phyloP scores from a whole-genome alignment of 2,797 vertebrate species.

The Alfaro cultratus region DNA sequence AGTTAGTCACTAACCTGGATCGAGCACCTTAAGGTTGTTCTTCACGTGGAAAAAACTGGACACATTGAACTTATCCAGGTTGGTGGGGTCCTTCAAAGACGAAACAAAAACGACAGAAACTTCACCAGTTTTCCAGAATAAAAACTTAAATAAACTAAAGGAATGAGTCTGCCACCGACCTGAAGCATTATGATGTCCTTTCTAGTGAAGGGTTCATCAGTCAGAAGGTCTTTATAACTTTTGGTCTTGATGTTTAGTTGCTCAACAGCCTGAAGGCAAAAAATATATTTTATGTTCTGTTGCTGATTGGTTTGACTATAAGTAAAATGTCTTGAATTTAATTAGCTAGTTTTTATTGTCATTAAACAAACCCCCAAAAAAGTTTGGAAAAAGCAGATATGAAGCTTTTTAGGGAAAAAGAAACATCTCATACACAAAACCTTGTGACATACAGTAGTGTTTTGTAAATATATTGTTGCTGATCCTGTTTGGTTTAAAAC shows the following conservation, averaged over 20 bases:
- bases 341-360: background rate
- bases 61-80: slow-evolving; percentile 98
- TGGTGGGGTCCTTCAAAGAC: slow-evolving; percentile 88
- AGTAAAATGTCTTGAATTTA: background rate
- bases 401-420: background rate
- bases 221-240: slow-evolving; percentile 92
- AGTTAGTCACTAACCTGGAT: slow-evolving; percentile 83
- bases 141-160: background rate
- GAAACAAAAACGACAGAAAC: background rate
- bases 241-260: slow-evolving; percentile 97
- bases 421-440: background rate
- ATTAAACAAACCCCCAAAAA: background rate
- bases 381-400: background rate
- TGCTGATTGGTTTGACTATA: background rate
- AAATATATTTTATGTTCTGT: background rate
- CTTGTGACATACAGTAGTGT: background rate
- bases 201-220: slow-evolving; percentile 90
- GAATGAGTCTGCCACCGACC: slow-evolving; percentile 67
- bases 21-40: slow-evolving; percentile 92
- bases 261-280: slow-evolving; percentile 88
- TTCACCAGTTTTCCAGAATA: background rate
- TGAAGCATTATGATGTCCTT: slow-evolving; percentile 93
- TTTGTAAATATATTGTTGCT: background rate
- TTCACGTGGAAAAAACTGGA: slow-evolving; percentile 95
- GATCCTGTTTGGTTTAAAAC: background rate